phyloP scores from a whole-genome alignment of 2,113 vertebrate species.

The Cygnus atratus region DNA sequence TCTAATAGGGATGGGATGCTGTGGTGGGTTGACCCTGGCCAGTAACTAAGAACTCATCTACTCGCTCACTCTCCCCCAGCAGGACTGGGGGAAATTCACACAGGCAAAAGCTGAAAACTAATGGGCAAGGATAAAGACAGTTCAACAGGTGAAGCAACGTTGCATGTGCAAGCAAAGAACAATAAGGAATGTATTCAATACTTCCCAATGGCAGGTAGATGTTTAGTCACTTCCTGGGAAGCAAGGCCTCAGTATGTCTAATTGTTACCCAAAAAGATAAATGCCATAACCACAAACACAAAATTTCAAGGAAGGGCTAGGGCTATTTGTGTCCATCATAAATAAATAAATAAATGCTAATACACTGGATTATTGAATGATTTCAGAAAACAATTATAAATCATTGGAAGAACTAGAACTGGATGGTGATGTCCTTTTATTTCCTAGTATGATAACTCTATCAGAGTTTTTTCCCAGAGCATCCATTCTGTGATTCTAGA shows the following conservation, averaged over 20 bases:
- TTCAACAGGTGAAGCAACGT: background rate
- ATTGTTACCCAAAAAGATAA: background rate
- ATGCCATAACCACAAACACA: background rate
- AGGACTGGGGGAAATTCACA: background rate
- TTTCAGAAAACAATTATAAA: background rate
- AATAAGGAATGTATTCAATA: background rate
- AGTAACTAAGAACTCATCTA: background rate
- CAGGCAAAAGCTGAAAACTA: no score
- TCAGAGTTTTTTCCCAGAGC: background rate
- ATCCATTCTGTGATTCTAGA: background rate
- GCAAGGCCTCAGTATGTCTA: background rate
- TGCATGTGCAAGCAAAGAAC: accelerated
- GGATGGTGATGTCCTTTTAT: background rate
- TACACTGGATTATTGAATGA: no score
- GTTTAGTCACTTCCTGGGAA: background rate
- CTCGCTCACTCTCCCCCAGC: background rate
- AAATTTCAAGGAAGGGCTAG: background rate
- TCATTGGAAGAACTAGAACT: background rate
- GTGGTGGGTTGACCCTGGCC: background rate
- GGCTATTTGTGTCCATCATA: background rate
- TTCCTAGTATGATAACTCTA: background rate
- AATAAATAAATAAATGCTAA: no score
- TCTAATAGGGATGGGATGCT: no score
- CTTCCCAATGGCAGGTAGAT: background rate
- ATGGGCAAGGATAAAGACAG: no score